A percentile compares a stretch with the other conserved stretches of the same genome.
These are phyloP conservation scores for Elachura formosa DNA, from an alignment of 2,113 vertebrate genomes.

Conservation along the genomic window DNA sequence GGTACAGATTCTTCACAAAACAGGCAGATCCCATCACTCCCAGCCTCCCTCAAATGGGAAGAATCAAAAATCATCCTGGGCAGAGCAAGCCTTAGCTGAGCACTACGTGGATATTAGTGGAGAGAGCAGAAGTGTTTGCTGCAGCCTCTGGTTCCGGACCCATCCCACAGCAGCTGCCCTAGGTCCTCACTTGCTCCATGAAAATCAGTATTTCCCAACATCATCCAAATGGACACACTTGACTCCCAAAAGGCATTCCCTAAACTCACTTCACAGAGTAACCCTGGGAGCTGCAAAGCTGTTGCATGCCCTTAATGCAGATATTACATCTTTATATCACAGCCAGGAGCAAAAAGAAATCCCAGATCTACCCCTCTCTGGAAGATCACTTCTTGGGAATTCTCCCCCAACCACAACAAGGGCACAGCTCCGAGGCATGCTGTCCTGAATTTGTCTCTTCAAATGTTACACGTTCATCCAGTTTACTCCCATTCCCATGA, in stretches of 20 bases:
- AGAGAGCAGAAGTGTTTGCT: neutral
- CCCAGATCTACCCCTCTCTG: neutral
- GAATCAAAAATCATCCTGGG: neutral
- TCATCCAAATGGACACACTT: fast-evolving
- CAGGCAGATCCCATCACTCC: neutral
- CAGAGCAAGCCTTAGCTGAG: neutral
- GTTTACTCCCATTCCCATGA: neutral
- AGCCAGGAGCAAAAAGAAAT: neutral
- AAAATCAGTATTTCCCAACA: neutral
- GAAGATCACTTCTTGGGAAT: neutral
- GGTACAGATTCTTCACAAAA: neutral
- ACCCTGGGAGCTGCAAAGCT: neutral
- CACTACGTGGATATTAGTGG: fast-evolving
- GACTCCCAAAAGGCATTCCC: neutral
- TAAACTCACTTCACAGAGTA: too few species aligned
- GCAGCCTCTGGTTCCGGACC: too few species aligned
- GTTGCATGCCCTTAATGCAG: neutral
- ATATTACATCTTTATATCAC: neutral
- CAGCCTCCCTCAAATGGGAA: neutral
- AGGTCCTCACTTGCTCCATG: fast-evolving
- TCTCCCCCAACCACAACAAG: neutral
- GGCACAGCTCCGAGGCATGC: neutral
- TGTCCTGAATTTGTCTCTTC: too few species aligned
- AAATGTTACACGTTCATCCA: fast-evolving
- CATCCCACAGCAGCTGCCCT: fast-evolving